Evolutionary conservation across 2,888 invertebrate species (phyloP).

Genomic region (Mesoligia furuncula): DNA sequence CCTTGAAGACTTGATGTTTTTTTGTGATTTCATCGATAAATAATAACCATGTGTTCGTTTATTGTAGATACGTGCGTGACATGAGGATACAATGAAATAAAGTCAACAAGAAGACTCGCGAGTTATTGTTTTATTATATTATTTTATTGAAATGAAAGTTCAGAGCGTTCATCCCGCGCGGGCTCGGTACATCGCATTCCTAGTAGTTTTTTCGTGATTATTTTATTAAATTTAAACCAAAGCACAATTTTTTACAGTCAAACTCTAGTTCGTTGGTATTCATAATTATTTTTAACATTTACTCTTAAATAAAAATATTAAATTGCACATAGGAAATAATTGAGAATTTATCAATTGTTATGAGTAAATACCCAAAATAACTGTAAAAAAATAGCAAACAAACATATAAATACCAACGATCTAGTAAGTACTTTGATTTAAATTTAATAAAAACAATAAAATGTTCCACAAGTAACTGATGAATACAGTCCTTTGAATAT

Average conservation of each 20-base stretch:
- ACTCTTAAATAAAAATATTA: not conserved
- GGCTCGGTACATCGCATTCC: not conserved
- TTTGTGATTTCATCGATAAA: conserved; percentile 57
- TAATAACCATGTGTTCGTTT: conserved; percentile 51
- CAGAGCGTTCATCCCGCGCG: not conserved
- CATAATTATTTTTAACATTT: not conserved
- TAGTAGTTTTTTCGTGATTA: not conserved
- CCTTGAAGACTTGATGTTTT: conserved; percentile 59
- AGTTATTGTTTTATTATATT: conserved; percentile 2
- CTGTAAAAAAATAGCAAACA: no score
- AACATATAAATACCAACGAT: not conserved
- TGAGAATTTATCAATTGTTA: not conserved
- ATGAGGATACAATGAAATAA: conserved; percentile 29
- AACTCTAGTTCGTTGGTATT: not conserved
- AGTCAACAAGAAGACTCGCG: not conserved
- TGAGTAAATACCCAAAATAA: not conserved
- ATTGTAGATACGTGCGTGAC: conserved; percentile 20
- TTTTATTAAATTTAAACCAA: not conserved
- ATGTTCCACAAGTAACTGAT: not conserved
- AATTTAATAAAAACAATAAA: conserved; percentile 3
- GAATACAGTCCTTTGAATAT: conserved; percentile 33
- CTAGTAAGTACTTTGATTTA: not conserved
- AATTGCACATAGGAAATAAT: not conserved
- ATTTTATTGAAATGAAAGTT: conserved; percentile 4
- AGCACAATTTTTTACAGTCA: not conserved